Base-by-base conservation (phyloP, 2,797 vertebrate genomes). In the Phataginus tricuspis region DNA sequence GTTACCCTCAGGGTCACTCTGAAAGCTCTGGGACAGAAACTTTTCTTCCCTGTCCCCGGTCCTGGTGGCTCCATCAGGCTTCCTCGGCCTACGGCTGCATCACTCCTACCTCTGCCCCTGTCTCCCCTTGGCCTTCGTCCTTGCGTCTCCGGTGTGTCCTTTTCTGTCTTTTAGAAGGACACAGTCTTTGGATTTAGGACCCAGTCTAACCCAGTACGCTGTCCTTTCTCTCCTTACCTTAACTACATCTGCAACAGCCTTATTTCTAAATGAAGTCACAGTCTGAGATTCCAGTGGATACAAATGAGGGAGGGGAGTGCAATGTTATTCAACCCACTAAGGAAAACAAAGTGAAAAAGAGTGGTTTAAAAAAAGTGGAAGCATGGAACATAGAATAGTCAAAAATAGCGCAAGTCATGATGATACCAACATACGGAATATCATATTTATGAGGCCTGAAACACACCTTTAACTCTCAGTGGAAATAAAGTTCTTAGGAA, bases 1-100 rank as follows among this genome's bases (percentile, higher is more conserved):
- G 61, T 45, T 34, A 9, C 19, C 6, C 14, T 2, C 14, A 19
- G 29, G 23, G 16, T 31, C 14, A n/a, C 39, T 11, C 74, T 16
- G 5, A 19, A 5, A 1, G 1, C 5, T 9, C 23, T 11, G 4
- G 1, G 19, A 51, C 4, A 34, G 3, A 25, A 14, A 2, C 12
- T 1, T 29, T 77, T 31, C 59, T 59, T 31, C 1, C 37, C 12
- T 21, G n/a, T 10, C n/a, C 15, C 11, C 55, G 63, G 6, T n/a
- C 14, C 21, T 2, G 12, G 18, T 10, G n/a, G 7, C 42, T 83
- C 18, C 12, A 13, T 7, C 59, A 23, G 49, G 1, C 11, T 27
- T 42, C 57, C 37, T 45, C 29, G 23, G 53, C 15, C 39, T 12
- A 1, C 61, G 10, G 27, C 5, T 39, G 34, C 61, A 23, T 8